Conservation (phyloP, 1,140 invertebrate species). For the Dreissena rostriformis region DNA sequence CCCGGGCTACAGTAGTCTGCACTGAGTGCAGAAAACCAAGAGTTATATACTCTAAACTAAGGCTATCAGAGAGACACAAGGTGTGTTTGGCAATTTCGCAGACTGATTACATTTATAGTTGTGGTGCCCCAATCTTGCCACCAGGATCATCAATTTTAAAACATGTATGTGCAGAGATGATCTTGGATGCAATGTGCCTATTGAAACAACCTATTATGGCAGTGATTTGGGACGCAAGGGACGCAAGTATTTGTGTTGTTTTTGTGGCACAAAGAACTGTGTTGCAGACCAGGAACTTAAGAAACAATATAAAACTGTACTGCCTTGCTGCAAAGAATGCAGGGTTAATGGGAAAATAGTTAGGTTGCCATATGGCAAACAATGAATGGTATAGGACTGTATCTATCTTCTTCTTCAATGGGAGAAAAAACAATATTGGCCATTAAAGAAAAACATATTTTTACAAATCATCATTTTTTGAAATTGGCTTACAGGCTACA, state of each 20-base stretch:
- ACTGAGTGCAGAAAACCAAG: slow-evolving; percentile 19
- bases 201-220: background rate
- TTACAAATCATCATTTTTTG: too few species aligned
- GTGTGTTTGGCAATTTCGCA: background rate
- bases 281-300: background rate
- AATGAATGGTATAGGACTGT: too few species aligned
- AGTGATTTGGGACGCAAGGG: background rate
- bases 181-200: background rate
- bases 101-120: background rate
- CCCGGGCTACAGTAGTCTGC: background rate
- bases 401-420: too few species aligned
- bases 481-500: too few species aligned
- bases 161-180: background rate
- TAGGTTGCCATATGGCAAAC: too few species aligned
- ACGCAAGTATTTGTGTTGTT: background rate
- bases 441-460: too few species aligned
- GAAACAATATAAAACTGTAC: background rate
- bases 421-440: too few species aligned
- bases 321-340: background rate
- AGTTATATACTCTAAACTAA: slow-evolving; percentile 24
- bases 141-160: background rate
- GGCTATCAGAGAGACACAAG: slow-evolving; percentile 12
- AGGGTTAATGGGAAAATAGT: background rate
- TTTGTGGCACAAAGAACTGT: background rate
- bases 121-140: background rate